phyloP scores from a whole-genome alignment of 2,888 invertebrate genomes.

The Rhamnusium bicolor region DNA sequence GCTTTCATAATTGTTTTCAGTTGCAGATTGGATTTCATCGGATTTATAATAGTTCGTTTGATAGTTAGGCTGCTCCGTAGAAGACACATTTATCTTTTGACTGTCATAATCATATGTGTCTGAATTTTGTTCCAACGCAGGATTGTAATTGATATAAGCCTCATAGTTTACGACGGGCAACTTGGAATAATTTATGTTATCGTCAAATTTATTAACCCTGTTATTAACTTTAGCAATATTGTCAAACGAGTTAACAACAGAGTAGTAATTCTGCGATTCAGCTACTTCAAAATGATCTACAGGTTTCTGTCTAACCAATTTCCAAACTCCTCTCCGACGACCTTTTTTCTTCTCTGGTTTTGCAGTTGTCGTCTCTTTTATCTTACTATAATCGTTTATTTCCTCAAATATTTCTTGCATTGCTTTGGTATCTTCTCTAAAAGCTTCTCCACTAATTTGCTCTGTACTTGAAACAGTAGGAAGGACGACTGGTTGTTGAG shows the following conservation, averaged over 20 bases:
- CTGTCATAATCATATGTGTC: slow-evolving; percentile 32
- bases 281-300: slow-evolving; percentile 83
- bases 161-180: neutral
- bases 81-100: neutral
- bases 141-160: slow-evolving; percentile 36
- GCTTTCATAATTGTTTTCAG: slow-evolving; percentile 26
- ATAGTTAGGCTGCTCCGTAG: neutral
- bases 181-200: neutral
- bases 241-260: slow-evolving; percentile 61
- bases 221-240: slow-evolving; percentile 57
- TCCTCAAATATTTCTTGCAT: slow-evolving; percentile 46
- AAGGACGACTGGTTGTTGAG: slow-evolving; percentile 37
- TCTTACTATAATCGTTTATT: slow-evolving; percentile 45
- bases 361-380: slow-evolving; percentile 45
- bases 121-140: slow-evolving; percentile 31
- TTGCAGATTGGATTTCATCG: neutral
- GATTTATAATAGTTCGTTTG: neutral
- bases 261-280: slow-evolving; percentile 83
- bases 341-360: slow-evolving; percentile 60
- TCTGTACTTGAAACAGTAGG: slow-evolving; percentile 46
- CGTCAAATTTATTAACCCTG: neutral
- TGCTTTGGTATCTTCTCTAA: slow-evolving; percentile 42
- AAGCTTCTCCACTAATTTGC: slow-evolving; percentile 50
- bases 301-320: slow-evolving; percentile 79
- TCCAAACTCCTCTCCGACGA: slow-evolving; percentile 82